Conservation (phyloP, 2,888 invertebrate genomes). For the Gymnosoma rotundatum region DNA sequence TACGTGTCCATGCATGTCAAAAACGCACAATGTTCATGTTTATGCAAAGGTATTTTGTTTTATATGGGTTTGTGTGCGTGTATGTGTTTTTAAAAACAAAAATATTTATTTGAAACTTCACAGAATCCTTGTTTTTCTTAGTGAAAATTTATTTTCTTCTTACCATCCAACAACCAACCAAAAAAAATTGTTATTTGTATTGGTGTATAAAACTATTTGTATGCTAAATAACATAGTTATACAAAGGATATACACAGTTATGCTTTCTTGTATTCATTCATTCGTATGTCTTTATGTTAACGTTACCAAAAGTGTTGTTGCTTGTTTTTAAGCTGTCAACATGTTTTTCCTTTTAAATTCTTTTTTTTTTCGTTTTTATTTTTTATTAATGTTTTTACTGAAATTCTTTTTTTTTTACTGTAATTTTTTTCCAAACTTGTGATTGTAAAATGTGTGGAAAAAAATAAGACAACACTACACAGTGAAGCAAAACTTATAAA, state of each 20-base stretch:
- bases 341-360: conserved; percentile 35
- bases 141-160: neutral
- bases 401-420: conserved; percentile 1
- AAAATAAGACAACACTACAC: neutral
- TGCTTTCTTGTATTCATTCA: neutral
- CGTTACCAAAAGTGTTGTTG: conserved; percentile 22
- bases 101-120: conserved; percentile 12
- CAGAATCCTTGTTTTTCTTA: neutral
- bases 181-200: conserved; percentile 5
- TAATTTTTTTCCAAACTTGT: neutral
- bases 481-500: no score
- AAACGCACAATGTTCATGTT: conserved; percentile 5
- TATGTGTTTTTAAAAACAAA: neutral
- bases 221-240: neutral
- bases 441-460: neutral
- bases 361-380: conserved; percentile 10
- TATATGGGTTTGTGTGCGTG: neutral
- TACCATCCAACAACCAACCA: neutral
- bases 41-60: neutral
- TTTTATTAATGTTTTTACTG: conserved; percentile 19
- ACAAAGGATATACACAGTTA: neutral
- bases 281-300: neutral
- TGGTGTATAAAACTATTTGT: neutral
- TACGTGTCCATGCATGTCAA: neutral
- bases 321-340: conserved; percentile 53